Conservation (phyloP, 2,797 vertebrate genomes). For the Tapirus indicus region DNA sequence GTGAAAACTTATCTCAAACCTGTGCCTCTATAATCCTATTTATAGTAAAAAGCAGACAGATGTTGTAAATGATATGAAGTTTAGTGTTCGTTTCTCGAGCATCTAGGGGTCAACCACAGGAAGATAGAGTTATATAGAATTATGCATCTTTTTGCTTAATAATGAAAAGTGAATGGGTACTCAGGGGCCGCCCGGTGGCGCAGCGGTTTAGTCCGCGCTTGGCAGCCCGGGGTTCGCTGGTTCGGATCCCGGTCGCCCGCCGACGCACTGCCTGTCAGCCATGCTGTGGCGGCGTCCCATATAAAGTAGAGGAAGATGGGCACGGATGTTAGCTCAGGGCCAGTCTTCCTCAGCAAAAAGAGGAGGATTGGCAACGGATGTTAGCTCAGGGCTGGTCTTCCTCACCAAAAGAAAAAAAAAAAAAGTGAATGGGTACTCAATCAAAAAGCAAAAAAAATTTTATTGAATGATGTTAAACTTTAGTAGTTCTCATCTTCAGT, state of each 20-base stretch:
- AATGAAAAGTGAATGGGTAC: not conserved
- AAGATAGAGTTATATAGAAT: not conserved
- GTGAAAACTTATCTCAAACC: not conserved
- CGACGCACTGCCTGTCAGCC: too few relatives aligned
- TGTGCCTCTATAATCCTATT: not conserved
- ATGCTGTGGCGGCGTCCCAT: too few relatives aligned
- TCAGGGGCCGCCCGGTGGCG: too few relatives aligned
- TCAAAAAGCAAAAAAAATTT: not conserved
- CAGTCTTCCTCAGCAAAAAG: too few relatives aligned
- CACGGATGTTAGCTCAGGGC: too few relatives aligned
- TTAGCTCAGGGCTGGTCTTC: too few relatives aligned
- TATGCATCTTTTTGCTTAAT: not conserved
- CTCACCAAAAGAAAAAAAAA: too few relatives aligned
- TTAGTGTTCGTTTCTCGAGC: slow-evolving; percentile 21
- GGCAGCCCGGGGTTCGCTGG: too few relatives aligned
- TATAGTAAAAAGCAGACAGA: not conserved
- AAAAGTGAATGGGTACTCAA: not conserved
- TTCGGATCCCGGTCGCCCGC: too few relatives aligned
- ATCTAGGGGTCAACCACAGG: not conserved
- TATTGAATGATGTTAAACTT: slow-evolving; percentile 1
- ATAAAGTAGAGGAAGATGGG: too few relatives aligned
- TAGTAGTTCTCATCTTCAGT: slow-evolving; percentile 16
- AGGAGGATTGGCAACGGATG: too few relatives aligned
- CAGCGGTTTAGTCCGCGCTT: too few relatives aligned
- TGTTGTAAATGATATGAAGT: not conserved